These are phyloP conservation scores for Esox lucius DNA, from an alignment of 2,797 vertebrate genomes.

Conservation along the genomic window DNA sequence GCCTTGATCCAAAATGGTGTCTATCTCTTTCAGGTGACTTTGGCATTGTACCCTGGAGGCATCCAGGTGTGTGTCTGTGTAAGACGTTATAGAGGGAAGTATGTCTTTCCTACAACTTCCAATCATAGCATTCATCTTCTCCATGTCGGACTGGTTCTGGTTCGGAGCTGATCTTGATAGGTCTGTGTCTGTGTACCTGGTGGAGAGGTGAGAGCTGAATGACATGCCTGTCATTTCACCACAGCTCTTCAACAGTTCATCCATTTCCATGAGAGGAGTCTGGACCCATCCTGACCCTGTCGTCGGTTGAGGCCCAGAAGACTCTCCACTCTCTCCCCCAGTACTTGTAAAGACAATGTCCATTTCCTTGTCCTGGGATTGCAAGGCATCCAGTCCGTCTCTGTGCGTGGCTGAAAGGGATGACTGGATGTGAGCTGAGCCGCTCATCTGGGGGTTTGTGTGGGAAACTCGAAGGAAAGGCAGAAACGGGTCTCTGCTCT, in stretches of 20 bases:
- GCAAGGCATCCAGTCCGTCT: not conserved
- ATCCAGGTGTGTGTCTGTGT: constrained; percentile 57
- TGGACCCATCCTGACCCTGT: not conserved
- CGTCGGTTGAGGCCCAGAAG: not conserved
- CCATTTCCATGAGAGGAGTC: constrained; percentile 83
- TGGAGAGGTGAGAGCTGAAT: constrained; percentile 40
- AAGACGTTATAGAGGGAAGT: constrained; percentile 33
- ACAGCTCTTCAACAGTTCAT: constrained; percentile 72
- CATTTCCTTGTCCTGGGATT: not conserved
- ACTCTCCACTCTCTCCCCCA: not conserved
- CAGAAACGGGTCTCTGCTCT: constrained; percentile 34
- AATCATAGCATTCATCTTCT: constrained; percentile 18
- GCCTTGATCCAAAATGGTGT: constrained; percentile 15
- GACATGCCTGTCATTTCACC: constrained; percentile 61
- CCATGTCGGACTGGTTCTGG: not conserved
- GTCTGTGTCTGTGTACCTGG: constrained; percentile 32
- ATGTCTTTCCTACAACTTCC: constrained; percentile 29
- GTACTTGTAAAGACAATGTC: not conserved
- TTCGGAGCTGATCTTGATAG: constrained; percentile 7
- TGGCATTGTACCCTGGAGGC: constrained; percentile 23
- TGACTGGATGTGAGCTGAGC: constrained; percentile 15
- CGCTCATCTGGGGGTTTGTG: constrained; percentile 25
- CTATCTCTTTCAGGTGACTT: not conserved
- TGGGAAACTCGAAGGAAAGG: constrained; percentile 24
- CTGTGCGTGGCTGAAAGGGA: not conserved